Conservation (phyloP, 2,797 vertebrate species). For the Sitta carolinensis region DNA sequence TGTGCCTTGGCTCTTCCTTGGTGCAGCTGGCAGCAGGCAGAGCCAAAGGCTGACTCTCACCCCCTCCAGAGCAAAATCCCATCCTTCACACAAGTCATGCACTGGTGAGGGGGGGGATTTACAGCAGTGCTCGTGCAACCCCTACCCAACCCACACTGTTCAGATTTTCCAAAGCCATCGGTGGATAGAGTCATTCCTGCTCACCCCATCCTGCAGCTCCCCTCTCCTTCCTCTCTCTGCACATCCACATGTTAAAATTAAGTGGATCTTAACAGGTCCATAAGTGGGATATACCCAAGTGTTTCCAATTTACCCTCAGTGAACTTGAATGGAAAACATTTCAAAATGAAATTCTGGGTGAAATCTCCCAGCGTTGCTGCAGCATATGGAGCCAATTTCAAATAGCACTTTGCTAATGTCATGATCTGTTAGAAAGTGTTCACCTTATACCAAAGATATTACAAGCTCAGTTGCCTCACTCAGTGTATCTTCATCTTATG, state of each 20-base stretch:
- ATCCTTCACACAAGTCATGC: neutral
- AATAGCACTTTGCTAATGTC: slow-evolving; percentile 66
- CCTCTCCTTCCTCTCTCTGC: neutral
- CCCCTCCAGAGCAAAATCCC: neutral
- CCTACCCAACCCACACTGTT: neutral
- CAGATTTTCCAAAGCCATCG: neutral
- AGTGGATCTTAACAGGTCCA: slow-evolving; percentile 36
- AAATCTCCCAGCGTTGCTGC: slow-evolving; percentile 32
- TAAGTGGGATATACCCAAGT: slow-evolving; percentile 45
- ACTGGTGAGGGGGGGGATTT: neutral
- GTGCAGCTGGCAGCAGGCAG: neutral
- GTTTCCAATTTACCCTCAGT: slow-evolving; percentile 64
- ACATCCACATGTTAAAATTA: slow-evolving; percentile 38
- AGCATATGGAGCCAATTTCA: slow-evolving; percentile 68
- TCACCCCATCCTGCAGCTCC: neutral
- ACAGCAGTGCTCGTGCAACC: neutral
- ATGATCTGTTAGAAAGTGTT: slow-evolving; percentile 60
- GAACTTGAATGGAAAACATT: slow-evolving; percentile 58
- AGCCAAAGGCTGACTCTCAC: neutral
- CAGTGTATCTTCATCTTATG: slow-evolving; percentile 31
- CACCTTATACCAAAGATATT: slow-evolving; percentile 54
- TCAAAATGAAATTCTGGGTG: slow-evolving; percentile 51
- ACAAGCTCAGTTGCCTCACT: slow-evolving; percentile 45
- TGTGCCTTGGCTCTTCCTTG: neutral
- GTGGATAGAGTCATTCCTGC: neutral